Evolutionary conservation across 2,888 invertebrate genomes (phyloP).

Genomic region (Synergus umbraculus): DNA sequence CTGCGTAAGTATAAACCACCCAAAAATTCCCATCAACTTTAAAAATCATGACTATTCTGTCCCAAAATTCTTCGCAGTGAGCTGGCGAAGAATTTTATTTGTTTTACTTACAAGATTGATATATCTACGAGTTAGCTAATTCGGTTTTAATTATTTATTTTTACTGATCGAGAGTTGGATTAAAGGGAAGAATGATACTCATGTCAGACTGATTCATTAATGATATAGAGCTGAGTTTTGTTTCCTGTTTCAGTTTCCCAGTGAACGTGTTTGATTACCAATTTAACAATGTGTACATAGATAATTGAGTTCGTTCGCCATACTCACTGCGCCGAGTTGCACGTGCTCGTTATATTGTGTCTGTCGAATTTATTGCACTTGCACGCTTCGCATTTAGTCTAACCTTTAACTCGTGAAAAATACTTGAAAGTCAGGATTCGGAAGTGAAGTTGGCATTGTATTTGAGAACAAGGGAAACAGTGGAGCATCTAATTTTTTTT

Average conservation of each 20-base stretch:
- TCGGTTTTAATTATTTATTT: neutral
- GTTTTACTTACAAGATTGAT: neutral
- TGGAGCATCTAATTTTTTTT: neutral
- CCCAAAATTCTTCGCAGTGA: neutral
- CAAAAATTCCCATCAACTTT: constrained; percentile 16
- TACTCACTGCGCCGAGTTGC: constrained; percentile 58
- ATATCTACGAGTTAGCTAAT: neutral
- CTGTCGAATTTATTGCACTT: constrained; percentile 59
- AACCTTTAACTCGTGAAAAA: constrained; percentile 45
- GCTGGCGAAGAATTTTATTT: neutral
- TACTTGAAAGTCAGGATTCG: neutral
- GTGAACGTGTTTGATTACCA: neutral
- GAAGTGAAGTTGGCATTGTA: constrained; percentile 5
- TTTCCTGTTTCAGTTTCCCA: neutral
- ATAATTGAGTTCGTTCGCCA: constrained; percentile 12
- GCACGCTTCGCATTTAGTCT: constrained; percentile 59
- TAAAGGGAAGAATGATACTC: neutral
- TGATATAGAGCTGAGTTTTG: neutral
- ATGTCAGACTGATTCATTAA: neutral
- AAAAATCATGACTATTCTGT: neutral
- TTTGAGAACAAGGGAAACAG: constrained; percentile 10
- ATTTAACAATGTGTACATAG: constrained; percentile 24
- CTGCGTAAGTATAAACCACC: constrained; percentile 84
- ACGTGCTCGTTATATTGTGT: constrained; percentile 61
- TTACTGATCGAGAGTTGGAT: neutral